phyloP scores from a whole-genome alignment of 1,140 invertebrate genomes.

The Lasaia peninsularis region DNA sequence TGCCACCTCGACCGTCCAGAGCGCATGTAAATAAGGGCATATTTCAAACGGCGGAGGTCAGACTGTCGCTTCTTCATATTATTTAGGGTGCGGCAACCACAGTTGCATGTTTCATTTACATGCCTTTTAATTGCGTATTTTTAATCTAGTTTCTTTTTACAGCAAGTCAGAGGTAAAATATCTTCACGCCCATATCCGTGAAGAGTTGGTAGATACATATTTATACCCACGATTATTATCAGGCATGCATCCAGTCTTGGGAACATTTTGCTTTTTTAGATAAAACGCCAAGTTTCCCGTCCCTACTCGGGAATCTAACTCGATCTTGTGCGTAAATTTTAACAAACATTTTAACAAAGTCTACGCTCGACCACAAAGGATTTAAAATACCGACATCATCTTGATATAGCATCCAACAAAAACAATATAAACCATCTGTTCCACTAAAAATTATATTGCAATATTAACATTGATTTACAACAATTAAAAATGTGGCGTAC shows the following conservation, averaged over 20 bases:
- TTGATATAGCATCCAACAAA: not conserved
- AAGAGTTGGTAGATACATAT: too few relatives aligned
- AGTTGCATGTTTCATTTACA: slow-evolving; percentile 10
- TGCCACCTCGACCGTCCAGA: slow-evolving; percentile 26
- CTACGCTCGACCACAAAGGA: too few relatives aligned
- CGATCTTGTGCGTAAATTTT: too few relatives aligned
- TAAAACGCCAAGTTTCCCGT: too few relatives aligned
- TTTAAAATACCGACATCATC: too few relatives aligned
- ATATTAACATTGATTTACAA: slow-evolving; percentile 11
- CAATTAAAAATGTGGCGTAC: slow-evolving; percentile 1
- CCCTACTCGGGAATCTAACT: too few relatives aligned
- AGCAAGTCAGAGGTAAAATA: too few relatives aligned
- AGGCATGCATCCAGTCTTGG: too few relatives aligned
- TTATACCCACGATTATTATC: too few relatives aligned
- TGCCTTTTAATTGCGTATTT: slow-evolving; percentile 16
- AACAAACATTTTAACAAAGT: too few relatives aligned
- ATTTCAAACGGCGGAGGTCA: slow-evolving; percentile 38
- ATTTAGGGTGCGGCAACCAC: slow-evolving; percentile 12
- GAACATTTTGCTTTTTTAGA: too few relatives aligned
- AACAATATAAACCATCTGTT: slow-evolving; percentile 7
- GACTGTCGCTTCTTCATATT: slow-evolving; percentile 36
- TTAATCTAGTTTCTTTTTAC: not conserved
- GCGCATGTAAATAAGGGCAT: slow-evolving; percentile 53
- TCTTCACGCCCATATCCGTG: too few relatives aligned
- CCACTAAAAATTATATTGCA: not conserved